Evolutionary conservation across 2,888 invertebrate genomes (phyloP), one percentile per base, ranked within the genome.

Genomic region (Tethea ocularis): DNA sequence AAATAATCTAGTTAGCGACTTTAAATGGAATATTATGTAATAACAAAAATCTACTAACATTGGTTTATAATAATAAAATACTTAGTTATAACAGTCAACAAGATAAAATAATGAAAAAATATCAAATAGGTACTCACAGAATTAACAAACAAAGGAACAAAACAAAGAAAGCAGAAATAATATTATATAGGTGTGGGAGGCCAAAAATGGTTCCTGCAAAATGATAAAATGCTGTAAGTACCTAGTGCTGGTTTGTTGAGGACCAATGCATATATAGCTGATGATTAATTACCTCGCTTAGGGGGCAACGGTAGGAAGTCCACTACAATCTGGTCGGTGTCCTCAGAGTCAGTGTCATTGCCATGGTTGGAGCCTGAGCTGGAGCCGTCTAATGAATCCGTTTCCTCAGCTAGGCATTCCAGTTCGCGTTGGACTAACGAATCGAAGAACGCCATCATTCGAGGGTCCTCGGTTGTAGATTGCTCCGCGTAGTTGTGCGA

Each of bases 371-470:
- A 54, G 20, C 36, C 33, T 22, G 54, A 54, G 22, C 33, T 36
- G 13, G 54, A 33, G 20, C 54, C 54, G 33, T 46, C 46, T 20
- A 54, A 36, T 0, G 54, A 54, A 26, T 54, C 54, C 20, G 54
- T 54, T 17, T 54, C 54, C 13, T 33, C 54, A 15, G 94, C 95
- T 56, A 95, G 93, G 93, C 96, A 97, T 88, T 98, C 98, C 64
- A 98, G 95, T 84, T 98, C 98, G 51, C 98, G 95, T 83, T 98
- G 98, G 29, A 99, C 97, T 23, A 98, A 91, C 13, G 97, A 97
- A 91, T 99, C 98, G 80, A 99, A 99, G 91, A 98, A 98, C 33
- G 98, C 98, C 96, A 99, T 97, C 98, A 99, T 99, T 57, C 97
- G 94, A 0, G 97, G 96, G 87, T 99, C 98, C 87, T 99, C 98